Percentiles rank a stretch among this genome's conserved stretches.
Conservation (phyloP, 2,797 vertebrate species). For the Ptychobarbus kaznakovi region DNA sequence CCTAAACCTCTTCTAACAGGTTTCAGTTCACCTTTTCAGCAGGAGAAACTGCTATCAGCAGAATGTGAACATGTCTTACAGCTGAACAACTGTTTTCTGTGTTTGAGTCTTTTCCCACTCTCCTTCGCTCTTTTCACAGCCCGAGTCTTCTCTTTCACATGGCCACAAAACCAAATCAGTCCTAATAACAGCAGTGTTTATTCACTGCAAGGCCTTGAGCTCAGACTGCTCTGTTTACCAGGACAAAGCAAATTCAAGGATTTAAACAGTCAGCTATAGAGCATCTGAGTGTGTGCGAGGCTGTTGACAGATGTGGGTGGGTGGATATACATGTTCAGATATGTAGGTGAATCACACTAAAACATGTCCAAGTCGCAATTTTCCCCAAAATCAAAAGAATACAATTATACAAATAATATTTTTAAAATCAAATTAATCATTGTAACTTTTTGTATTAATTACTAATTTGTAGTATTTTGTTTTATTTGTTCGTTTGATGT, state of each 20-base stretch:
- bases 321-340: not conserved
- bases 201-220: conserved; percentile 12
- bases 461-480: not conserved
- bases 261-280: conserved; percentile 31
- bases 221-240: conserved; percentile 41
- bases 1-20: not conserved
- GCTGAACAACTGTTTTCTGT: conserved; percentile 58
- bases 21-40: conserved; percentile 18
- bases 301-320: conserved; percentile 5
- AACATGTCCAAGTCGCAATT: not conserved
- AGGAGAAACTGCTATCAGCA: conserved; percentile 19
- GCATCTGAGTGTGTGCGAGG: conserved; percentile 26
- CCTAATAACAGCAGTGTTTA: conserved; percentile 36
- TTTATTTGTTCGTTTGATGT: not conserved
- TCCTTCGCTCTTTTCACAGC: conserved; percentile 23
- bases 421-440: not conserved
- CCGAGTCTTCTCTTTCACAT: conserved; percentile 30
- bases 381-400: too few species aligned
- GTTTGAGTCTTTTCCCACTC: conserved; percentile 27
- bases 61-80: conserved; percentile 27
- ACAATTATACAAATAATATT: not conserved
- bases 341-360: not conserved
- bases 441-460: not conserved
- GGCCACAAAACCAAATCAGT: conserved; percentile 31
- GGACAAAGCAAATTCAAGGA: conserved; percentile 44